A percentile compares a stretch with the other conserved stretches of the same genome.
These are phyloP conservation scores for Anthoscopus minutus DNA, from an alignment of 2,113 vertebrate species.

Conservation along the genomic window DNA sequence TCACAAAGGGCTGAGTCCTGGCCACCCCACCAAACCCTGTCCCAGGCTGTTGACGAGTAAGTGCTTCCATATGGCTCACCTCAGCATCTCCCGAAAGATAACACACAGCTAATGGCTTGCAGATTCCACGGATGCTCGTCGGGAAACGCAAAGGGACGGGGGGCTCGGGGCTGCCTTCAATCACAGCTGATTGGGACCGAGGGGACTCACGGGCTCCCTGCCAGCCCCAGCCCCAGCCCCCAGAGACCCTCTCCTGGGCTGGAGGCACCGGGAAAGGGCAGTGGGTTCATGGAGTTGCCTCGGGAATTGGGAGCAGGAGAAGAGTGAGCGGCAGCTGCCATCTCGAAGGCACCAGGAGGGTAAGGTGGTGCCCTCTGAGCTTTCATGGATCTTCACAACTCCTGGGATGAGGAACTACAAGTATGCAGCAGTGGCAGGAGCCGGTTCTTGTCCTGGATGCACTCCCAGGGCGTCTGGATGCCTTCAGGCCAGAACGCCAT, in stretches of 20 bases:
- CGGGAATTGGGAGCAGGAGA: rapidly evolving
- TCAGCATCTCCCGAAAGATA: conserved; percentile 68
- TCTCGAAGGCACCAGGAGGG: rapidly evolving
- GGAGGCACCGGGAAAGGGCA: not conserved
- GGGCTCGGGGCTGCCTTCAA: conserved; percentile 10
- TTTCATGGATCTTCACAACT: rapidly evolving
- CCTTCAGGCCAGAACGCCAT: not conserved
- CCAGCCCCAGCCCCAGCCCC: not conserved
- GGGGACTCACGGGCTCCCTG: not conserved
- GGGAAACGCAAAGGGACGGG: not conserved
- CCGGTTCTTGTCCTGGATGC: not conserved
- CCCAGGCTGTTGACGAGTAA: conserved; percentile 67
- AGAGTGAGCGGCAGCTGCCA: rapidly evolving
- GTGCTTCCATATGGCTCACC: conserved; percentile 71
- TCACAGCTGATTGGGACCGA: conserved; percentile 40
- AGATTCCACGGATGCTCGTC: conserved; percentile 58
- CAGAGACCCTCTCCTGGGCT: not conserved
- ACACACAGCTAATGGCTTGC: conserved; percentile 68
- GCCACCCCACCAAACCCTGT: conserved; percentile 63
- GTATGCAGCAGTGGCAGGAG: not conserved
- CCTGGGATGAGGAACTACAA: not conserved
- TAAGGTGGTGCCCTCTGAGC: not conserved
- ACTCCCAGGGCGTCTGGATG: rapidly evolving
- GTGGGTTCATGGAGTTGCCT: rapidly evolving
- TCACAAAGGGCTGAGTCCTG: conserved; percentile 66